These are phyloP conservation scores for Bagarius yarrelli DNA, from an alignment of 2,113 vertebrate genomes.

Conservation along the genomic window DNA sequence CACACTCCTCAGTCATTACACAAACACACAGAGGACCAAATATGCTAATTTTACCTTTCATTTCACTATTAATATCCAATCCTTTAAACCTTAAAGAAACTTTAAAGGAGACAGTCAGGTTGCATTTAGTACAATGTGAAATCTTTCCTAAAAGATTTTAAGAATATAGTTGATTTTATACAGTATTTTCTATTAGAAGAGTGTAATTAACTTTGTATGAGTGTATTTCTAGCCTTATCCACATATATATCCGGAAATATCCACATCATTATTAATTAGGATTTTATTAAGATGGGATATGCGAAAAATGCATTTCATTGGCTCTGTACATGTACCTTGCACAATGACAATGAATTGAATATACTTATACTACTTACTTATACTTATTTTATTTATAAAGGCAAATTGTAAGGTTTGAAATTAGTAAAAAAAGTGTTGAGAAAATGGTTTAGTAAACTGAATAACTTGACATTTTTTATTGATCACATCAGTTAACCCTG, in stretches of 20 bases:
- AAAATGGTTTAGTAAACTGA: too few species aligned
- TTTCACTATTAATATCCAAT: not conserved
- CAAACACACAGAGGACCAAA: conserved; percentile 9
- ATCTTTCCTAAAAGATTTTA: not conserved
- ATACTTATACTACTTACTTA: too few species aligned
- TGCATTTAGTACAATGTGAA: not conserved
- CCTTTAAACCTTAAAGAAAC: not conserved
- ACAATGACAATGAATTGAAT: too few species aligned
- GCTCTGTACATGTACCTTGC: too few species aligned
- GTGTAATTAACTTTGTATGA: not conserved
- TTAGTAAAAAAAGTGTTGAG: too few species aligned
- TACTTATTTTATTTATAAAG: too few species aligned
- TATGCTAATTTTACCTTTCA: not conserved
- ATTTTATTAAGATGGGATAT: too few species aligned
- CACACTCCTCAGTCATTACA: conserved; percentile 17
- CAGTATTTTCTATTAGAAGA: not conserved
- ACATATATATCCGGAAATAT: not conserved
- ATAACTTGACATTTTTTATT: not conserved
- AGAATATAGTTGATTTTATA: not conserved
- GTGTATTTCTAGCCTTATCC: not conserved
- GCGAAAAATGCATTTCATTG: too few species aligned
- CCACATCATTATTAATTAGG: too few species aligned
- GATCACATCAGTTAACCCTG: not conserved
- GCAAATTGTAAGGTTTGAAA: too few species aligned
- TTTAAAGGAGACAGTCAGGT: not conserved